Evolutionary conservation across 2,113 vertebrate genomes (phyloP), one percentile per base, ranked within the genome.

Genomic region (Elaphurus davidianus): DNA sequence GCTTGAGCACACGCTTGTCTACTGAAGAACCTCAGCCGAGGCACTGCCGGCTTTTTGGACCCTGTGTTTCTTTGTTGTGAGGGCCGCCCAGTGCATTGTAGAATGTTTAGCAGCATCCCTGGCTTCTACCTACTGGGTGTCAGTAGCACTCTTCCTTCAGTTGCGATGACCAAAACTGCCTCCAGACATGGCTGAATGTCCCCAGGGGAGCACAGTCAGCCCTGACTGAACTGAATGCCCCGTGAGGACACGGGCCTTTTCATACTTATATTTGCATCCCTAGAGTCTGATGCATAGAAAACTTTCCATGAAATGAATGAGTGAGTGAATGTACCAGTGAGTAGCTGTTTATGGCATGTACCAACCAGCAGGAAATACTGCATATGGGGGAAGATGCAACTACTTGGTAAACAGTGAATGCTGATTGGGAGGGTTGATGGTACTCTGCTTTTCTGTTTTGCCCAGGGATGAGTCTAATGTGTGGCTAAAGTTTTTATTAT

Each of bases 71-170:
- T 57, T 50, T 60, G 15, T 36, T 23, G 2, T 10, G 25, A 36
- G 6, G 1, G 11, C 54, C 86, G 15, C 43, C 55, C 57, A 82
- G 21, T 82, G 59, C 19, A 28, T 7, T 82, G 30, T 28, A 27
- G 86, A 30, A 6, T 27, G 4, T n/a, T 30, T 67, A 40, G 21
- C 36, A 47, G 82, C 64, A 74, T 43, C 19, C 14, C 7, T 45
- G 43, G 5, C 43, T 40, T 83, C 78, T 91, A 23, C 55, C 33
- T 15, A 25, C n/a, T 36, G 3, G 47, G 23, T 67, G 13, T 15
- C 16, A 27, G 1, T 12, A 40, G 40, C 5, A 23, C 0, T 6
- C 21, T 15, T 88, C 1, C 5, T 54, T 15, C 17, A 47, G 6
- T 8, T 71, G 13, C 52, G 36, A 45, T 2, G 50, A 62, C 5